Evolutionary conservation across 2,113 vertebrate genomes (phyloP).

Genomic region (Mesembrinibis cayennensis): DNA sequence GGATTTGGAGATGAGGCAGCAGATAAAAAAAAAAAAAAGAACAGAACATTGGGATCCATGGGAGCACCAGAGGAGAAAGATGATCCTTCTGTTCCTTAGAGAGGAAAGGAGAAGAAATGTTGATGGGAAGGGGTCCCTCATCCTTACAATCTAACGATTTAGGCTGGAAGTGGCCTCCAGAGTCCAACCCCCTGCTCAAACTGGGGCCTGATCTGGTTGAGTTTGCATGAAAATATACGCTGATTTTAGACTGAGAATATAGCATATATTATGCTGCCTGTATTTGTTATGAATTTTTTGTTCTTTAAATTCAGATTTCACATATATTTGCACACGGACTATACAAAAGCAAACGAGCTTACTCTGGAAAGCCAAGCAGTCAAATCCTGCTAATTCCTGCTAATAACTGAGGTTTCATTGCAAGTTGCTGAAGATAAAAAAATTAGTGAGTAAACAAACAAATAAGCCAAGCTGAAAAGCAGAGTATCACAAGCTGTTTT

Average conservation of each 20-base stretch:
- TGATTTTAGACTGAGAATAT: background rate
- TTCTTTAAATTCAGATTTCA: background rate
- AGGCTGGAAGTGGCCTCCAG: background rate
- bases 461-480: background rate
- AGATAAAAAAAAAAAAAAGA: background rate
- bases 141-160: background rate
- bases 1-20: background rate
- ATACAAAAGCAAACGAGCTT: background rate
- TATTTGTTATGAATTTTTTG: background rate
- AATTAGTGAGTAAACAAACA: background rate
- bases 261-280: background rate
- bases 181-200: background rate
- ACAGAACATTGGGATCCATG: background rate
- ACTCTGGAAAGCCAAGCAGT: background rate
- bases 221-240: background rate
- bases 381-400: conserved; percentile 29
- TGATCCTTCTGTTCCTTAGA: background rate
- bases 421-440: background rate
- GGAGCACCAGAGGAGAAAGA: background rate
- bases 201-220: background rate
- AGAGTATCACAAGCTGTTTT: background rate
- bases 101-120: background rate
- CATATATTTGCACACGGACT: background rate
- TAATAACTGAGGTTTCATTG: background rate
- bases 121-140: background rate